These are phyloP conservation scores for Macrostomum cliftonense DNA, from an alignment of 2,888 invertebrate species.

Conservation along the genomic window DNA sequence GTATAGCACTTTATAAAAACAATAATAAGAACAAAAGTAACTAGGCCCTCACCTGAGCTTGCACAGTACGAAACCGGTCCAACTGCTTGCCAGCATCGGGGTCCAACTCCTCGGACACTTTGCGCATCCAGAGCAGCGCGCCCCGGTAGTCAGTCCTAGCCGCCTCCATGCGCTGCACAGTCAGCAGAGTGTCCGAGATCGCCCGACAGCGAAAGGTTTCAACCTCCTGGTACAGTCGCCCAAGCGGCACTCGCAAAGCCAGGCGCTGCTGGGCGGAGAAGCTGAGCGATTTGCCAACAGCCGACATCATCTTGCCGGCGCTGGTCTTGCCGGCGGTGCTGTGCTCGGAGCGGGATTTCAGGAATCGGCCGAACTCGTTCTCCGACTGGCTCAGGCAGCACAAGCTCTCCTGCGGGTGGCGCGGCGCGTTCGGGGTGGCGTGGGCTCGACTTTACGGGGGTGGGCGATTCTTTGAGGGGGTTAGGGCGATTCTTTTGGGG, in stretches of 20 bases:
- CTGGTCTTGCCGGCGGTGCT: conserved; percentile 66
- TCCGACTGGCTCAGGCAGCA: conserved; percentile 67
- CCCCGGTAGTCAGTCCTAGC: conserved; percentile 81
- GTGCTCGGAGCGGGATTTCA: conserved; percentile 43
- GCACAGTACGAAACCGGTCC: conserved; percentile 69
- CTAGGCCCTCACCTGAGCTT: conserved; percentile 30
- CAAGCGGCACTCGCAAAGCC: conserved; percentile 17
- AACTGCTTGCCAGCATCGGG: conserved; percentile 86
- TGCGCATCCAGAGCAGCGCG: conserved; percentile 77
- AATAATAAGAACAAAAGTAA: no score
- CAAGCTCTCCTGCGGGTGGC: no score
- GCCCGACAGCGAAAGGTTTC: conserved; percentile 87
- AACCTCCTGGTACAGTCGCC: conserved; percentile 72
- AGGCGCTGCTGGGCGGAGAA: conserved; percentile 64
- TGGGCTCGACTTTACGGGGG: no score
- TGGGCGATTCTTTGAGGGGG: no score
- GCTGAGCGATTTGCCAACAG: conserved; percentile 64
- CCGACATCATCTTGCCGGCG: conserved; percentile 63
- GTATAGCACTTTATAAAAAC: no score
- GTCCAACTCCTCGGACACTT: conserved; percentile 76
- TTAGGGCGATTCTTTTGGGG: no score
- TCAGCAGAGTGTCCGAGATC: conserved; percentile 71
- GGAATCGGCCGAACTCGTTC: conserved; percentile 73
- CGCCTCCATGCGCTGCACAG: conserved; percentile 81
- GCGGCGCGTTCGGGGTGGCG: no score